phyloP scores from a whole-genome alignment of 2,888 invertebrate species.

The Plagiodera versicolora region DNA sequence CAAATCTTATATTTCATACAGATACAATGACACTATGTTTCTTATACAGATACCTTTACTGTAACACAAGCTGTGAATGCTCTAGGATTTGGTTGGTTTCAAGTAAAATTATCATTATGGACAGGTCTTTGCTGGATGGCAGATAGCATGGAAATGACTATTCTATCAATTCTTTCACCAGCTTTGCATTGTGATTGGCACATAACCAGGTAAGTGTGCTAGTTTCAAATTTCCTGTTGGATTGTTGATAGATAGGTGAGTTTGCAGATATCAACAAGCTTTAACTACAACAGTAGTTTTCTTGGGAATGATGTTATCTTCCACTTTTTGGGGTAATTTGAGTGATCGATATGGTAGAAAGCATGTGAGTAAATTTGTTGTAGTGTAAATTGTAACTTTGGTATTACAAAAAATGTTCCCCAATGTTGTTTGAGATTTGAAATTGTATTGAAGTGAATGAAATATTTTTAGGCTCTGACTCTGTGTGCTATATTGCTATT shows the following conservation, averaged over 20 bases:
- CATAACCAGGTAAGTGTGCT: conserved; percentile 64
- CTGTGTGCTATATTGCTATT: conserved; percentile 88
- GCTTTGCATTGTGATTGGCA: conserved; percentile 95
- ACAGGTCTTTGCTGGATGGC: conserved; percentile 95
- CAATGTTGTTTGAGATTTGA: no score
- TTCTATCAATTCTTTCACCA: conserved; percentile 89
- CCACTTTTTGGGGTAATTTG: conserved; percentile 93
- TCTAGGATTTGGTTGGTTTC: conserved; percentile 86
- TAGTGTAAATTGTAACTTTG: conserved; percentile 1
- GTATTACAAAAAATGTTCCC: no score
- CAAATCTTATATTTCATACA: background rate
- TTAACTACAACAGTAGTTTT: conserved; percentile 92
- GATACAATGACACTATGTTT: background rate
- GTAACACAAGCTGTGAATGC: conserved; percentile 86
- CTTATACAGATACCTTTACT: conserved; percentile 75
- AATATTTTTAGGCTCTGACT: conserved; percentile 72
- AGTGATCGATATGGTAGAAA: conserved; percentile 92
- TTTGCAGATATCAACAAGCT: conserved; percentile 81
- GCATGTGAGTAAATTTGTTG: conserved; percentile 60
- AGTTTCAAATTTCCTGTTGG: conserved; percentile 16
- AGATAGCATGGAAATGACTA: conserved; percentile 98
- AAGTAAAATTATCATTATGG: conserved; percentile 82
- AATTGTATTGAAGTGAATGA: background rate
- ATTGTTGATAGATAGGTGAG: conserved; percentile 8
- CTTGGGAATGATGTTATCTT: conserved; percentile 95